These are phyloP conservation scores for Gephyroberyx darwinii DNA, from an alignment of 2,797 vertebrate species.

Conservation along the genomic window DNA sequence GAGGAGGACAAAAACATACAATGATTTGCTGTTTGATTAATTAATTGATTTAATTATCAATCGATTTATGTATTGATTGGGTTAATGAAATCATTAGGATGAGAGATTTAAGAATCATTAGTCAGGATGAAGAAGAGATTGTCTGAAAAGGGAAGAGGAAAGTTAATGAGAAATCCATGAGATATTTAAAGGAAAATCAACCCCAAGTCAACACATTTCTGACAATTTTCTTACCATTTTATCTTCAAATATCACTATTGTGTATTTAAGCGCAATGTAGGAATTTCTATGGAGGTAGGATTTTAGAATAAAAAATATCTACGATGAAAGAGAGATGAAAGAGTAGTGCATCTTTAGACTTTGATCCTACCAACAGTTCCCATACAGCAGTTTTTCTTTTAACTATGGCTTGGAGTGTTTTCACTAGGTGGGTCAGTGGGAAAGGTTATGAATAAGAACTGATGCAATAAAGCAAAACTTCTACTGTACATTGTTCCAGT, in stretches of 20 bases:
- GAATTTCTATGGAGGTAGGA: not conserved
- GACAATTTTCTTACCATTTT: not conserved
- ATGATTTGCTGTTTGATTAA: not conserved
- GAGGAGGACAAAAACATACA: slow-evolving; percentile 1
- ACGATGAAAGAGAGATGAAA: too few species aligned
- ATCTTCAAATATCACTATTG: not conserved
- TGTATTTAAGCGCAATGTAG: not conserved
- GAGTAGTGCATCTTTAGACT: too few species aligned
- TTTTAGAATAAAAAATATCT: too few species aligned
- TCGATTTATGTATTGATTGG: slow-evolving; percentile 33
- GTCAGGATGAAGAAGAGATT: not conserved
- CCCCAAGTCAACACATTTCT: not conserved
- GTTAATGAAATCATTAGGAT: slow-evolving; percentile 23
- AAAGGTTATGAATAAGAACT: not conserved
- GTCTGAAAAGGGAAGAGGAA: not conserved
- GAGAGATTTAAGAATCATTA: not conserved
- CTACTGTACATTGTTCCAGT: not conserved
- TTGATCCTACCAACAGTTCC: too few species aligned
- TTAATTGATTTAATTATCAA: not conserved
- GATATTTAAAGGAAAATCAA: not conserved
- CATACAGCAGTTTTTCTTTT: too few species aligned
- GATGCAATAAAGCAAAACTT: not conserved
- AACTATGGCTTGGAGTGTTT: too few species aligned
- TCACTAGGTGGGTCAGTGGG: not conserved
- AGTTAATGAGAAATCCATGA: not conserved